Evolutionary conservation across 2,888 invertebrate species (phyloP).

Genomic region (Drosophila austrosaltans): DNA sequence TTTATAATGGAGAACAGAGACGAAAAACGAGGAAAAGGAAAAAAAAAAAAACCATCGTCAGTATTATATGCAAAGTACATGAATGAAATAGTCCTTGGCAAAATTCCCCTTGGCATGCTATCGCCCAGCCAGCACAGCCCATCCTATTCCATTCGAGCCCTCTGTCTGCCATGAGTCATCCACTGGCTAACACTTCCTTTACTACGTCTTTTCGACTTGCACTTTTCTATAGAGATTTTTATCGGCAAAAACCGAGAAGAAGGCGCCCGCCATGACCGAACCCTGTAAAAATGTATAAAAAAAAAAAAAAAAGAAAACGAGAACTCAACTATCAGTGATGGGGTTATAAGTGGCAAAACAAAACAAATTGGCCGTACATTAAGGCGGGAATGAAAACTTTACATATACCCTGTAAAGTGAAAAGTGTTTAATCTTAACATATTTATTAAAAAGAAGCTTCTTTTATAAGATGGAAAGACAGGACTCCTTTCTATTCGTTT

Average conservation of each 20-base stretch:
- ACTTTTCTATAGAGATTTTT: conserved; percentile 64
- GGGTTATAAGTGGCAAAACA: conserved; percentile 3
- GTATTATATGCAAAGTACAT: conserved; percentile 6
- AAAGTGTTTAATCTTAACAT: not conserved
- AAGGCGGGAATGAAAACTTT: not conserved
- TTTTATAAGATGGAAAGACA: too few relatives aligned
- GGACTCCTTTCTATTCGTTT: too few relatives aligned
- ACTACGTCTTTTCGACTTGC: conserved; percentile 21
- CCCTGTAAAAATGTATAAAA: too few relatives aligned
- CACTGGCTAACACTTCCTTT: conserved; percentile 29
- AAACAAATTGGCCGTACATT: not conserved
- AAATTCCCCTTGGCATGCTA: conserved; percentile 4
- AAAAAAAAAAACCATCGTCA: conserved; percentile 4
- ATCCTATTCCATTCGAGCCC: not conserved
- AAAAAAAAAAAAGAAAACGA: not conserved
- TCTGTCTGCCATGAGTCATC: conserved; percentile 46
- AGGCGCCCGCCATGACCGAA: not conserved
- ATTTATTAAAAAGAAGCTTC: not conserved
- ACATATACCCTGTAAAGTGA: not conserved
- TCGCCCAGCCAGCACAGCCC: not conserved
- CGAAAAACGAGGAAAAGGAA: not conserved
- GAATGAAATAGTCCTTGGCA: conserved; percentile 9
- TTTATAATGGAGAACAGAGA: not conserved
- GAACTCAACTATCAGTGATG: conserved; percentile 7
- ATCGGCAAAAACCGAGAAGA: conserved; percentile 40